Evolutionary conservation across 2,113 vertebrate genomes (phyloP), one percentile per base, ranked within the genome.

Genomic region (Probosciger aterrimus): DNA sequence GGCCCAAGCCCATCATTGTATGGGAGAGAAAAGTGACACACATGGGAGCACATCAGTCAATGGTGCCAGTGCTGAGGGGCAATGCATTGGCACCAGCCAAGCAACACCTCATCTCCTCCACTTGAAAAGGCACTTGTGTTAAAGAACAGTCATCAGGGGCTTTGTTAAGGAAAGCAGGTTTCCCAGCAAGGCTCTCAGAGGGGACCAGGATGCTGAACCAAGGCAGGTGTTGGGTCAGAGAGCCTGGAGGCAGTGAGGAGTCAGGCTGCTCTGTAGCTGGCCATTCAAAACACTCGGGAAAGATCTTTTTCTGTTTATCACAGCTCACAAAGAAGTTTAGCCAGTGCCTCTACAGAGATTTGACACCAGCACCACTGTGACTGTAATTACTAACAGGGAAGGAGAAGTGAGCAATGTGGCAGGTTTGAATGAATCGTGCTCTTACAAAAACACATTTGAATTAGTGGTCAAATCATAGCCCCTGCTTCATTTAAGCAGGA

Each of bases 241-340:
- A 82, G 46, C 27, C 4, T 2, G 10, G 22, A 78, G 23, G 16
- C 57, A 73, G 12, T 0, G 1, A 71, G 63, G 46, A 33, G 8
- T 35, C 0, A 0, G 41, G 49, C 70, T 90, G 71, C 59, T 79
- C 71, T 73, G 49, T 33, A 73, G 24, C 18, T 68, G 44, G 62
- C n/a, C 1, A 0, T 24, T 63, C 0, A 0, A 41, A 81, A 53
- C 35, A 53, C 55, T 75, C 1, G 0, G 37, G 30, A 65, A 92
- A 93, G 57, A 14, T 37, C 24, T 44, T 75, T 70, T 84, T 69
- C 39, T 62, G 2, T 85, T 91, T 92, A 82, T 71, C 52, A 83
- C 35, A 94, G 47, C 22, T 81, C 17, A 1, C 50, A 67, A 88
- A 74, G 68, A 59, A 39, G 55, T 41, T 95, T 67, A 77, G 44